Conservation (phyloP, 2,113 vertebrate species). For the Dipodomys merriami region DNA sequence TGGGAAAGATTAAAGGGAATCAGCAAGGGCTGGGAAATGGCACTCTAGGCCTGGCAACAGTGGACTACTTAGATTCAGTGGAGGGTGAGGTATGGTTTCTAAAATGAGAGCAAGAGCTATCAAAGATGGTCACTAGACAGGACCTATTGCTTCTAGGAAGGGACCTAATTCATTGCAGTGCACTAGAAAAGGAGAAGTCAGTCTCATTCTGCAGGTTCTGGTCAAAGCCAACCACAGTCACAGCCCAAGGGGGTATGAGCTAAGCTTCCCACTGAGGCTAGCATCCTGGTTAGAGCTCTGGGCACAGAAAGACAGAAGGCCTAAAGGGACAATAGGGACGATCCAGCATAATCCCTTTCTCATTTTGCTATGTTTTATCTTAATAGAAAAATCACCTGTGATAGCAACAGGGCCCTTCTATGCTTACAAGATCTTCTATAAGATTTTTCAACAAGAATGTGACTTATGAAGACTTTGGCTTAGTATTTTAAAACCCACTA, state of each 20-base stretch:
- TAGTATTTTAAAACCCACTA: conserved; percentile 8
- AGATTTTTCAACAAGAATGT: background rate
- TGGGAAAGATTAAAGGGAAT: background rate
- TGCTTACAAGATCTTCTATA: background rate
- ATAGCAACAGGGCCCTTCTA: background rate
- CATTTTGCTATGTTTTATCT: background rate
- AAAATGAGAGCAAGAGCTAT: background rate
- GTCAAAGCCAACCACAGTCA: background rate
- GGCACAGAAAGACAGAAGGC: background rate
- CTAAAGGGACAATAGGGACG: background rate
- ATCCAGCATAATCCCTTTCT: background rate
- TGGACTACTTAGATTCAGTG: background rate
- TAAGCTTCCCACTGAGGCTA: background rate
- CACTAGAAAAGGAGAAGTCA: background rate
- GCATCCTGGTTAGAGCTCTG: background rate
- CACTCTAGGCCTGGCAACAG: background rate
- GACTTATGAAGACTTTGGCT: background rate
- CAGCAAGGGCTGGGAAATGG: background rate
- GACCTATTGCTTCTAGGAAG: background rate
- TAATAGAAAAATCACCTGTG: background rate
- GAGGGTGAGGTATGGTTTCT: background rate
- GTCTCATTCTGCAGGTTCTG: background rate
- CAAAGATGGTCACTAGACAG: background rate
- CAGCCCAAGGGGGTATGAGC: background rate
- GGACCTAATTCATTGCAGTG: background rate